phyloP scores from a whole-genome alignment of 2,113 vertebrate genomes.

The Brienomyrus brachyistius region DNA sequence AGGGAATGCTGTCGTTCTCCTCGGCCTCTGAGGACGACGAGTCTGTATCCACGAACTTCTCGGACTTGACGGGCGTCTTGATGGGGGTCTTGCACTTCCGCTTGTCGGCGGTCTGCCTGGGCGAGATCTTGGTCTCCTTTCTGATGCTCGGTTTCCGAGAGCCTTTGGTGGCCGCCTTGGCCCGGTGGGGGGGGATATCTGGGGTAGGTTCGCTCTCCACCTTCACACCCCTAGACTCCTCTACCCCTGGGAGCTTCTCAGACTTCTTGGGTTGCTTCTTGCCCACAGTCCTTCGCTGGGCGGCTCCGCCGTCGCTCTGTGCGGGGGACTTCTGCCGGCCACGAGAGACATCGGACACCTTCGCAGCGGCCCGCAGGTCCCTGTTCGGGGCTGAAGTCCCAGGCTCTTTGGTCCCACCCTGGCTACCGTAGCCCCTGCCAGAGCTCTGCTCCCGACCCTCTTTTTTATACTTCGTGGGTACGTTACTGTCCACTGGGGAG shows the following conservation, averaged over 20 bases:
- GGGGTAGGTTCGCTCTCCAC: slow-evolving; percentile 88
- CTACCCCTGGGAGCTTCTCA: slow-evolving; percentile 76
- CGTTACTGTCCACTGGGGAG: slow-evolving; percentile 86
- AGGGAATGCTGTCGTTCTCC: slow-evolving; percentile 90
- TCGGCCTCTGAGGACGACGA: slow-evolving; percentile 93
- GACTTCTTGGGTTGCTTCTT: slow-evolving; percentile 96
- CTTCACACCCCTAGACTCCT: slow-evolving; percentile 86
- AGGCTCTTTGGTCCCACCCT: slow-evolving; percentile 77
- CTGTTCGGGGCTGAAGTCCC: slow-evolving; percentile 67
- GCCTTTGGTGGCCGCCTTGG: slow-evolving; percentile 89
- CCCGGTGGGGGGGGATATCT: slow-evolving; percentile 74
- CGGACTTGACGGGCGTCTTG: slow-evolving; percentile 86
- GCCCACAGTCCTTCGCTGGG: slow-evolving; percentile 76
- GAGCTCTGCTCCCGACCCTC: slow-evolving; percentile 76
- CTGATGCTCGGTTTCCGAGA: slow-evolving; percentile 88
- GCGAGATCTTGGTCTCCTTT: slow-evolving; percentile 87
- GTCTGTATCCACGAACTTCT: slow-evolving; percentile 90
- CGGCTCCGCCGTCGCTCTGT: slow-evolving; percentile 73
- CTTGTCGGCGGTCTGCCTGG: slow-evolving; percentile 74
- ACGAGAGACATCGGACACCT: slow-evolving; percentile 76
- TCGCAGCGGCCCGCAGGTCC: slow-evolving; percentile 78
- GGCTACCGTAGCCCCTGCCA: slow-evolving; percentile 69
- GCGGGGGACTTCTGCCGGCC: slow-evolving; percentile 91
- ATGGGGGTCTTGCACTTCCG: slow-evolving; percentile 80
- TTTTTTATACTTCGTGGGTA: slow-evolving; percentile 84